Percentiles rank a stretch among this genome's conserved stretches.
Conservation (phyloP, 2,888 invertebrate genomes). For the Heliothis peltigera region DNA sequence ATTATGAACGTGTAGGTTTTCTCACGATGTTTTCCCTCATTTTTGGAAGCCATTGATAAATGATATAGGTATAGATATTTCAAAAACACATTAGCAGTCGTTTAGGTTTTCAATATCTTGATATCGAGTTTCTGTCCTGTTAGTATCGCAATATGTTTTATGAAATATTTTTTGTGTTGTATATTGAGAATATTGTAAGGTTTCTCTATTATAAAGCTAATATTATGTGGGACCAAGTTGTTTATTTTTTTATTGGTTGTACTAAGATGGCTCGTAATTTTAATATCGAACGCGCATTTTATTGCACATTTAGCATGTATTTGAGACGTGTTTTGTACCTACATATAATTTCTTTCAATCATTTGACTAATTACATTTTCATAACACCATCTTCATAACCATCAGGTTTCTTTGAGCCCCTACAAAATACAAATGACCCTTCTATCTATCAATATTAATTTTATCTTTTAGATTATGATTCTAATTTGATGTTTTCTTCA, state of each 20-base stretch:
- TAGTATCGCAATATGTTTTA: constrained; percentile 35
- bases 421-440: not conserved
- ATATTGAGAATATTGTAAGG: constrained; percentile 21
- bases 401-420: too few species aligned
- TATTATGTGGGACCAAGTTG: constrained; percentile 17
- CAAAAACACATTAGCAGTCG: constrained; percentile 53
- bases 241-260: not conserved
- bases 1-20: constrained; percentile 54
- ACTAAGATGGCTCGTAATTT: not conserved
- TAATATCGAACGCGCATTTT: not conserved
- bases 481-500: constrained; percentile 49
- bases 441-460: too few species aligned
- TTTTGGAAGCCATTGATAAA: constrained; percentile 44
- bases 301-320: too few species aligned
- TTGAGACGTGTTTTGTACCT: too few species aligned
- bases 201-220: constrained; percentile 15
- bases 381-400: too few species aligned
- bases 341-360: too few species aligned
- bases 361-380: too few species aligned
- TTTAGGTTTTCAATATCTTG: constrained; percentile 53
- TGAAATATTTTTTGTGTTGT: constrained; percentile 31
- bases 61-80: constrained; percentile 54
- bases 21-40: constrained; percentile 53
- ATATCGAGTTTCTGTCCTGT: constrained; percentile 51
- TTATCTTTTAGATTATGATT: not conserved